Evolutionary conservation across 2,888 invertebrate genomes (phyloP), one percentile per base, ranked within the genome.

Genomic region (Cryptocephalus primarius): DNA sequence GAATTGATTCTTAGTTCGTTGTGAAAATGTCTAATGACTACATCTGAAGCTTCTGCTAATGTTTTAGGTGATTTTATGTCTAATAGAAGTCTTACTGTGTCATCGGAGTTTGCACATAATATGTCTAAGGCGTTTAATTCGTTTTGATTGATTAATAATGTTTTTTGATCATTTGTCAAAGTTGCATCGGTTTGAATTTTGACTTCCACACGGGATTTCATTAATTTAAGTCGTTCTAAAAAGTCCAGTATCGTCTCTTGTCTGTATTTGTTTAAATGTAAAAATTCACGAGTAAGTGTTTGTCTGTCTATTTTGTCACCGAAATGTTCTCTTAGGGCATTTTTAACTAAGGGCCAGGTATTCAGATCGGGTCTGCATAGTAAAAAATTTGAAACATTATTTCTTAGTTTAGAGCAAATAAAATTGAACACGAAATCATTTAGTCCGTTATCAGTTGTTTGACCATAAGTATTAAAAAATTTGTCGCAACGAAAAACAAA

Each of bases 301-400:
- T 42, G 42, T 8, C 42, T 31, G 4, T 42, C 42, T 4, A 42
- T 42, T 32, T 32, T 42, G 33, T 42, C 42, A 8, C 33, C 42
- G 12, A 42, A 42, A 10, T 42, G 32, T 4, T 22, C 82, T 48
- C 32, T 39, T 3, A 39, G 39, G 2, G 39, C 39, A 8, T n/a
- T 39, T 4, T 40, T 51, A 14, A 46, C 45, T 12, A 44, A 36
- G 12, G 40, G 40, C 48, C 54, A 54, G 10, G 44, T 53, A 4
- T 39, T 39, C 4, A 53, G n/a, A 8, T 53, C 46, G 10, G 47
- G 40, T 11, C 33, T 6, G 12, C 42, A 40, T 12, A 47, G 39
- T 9, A 48, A 42, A 34, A 33, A 40, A 12, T 38, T 48, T 32
- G 32, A 32, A 10, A 38, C 45, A 9, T 45, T 32, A 8, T 39